phyloP scores from a whole-genome alignment of 2,888 invertebrate species.

The Oligia fasciuncula region DNA sequence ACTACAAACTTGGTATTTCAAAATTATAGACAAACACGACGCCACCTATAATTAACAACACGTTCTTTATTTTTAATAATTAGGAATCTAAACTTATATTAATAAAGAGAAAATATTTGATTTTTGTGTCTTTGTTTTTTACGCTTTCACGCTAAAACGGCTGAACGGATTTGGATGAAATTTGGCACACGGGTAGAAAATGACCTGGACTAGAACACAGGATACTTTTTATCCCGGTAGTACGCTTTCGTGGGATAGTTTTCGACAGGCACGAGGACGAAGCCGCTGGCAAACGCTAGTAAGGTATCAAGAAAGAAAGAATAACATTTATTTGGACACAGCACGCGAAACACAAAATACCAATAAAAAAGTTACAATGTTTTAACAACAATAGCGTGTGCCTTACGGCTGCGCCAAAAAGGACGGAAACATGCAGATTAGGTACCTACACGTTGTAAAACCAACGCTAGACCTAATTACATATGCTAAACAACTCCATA shows the following conservation, averaged over 20 bases:
- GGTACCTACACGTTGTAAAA: neutral
- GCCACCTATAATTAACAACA: neutral
- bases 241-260: neutral
- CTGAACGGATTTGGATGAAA: neutral
- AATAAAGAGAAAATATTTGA: no score
- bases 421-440: neutral
- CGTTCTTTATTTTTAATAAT: no score
- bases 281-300: neutral
- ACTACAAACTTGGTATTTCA: neutral
- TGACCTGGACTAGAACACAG: neutral
- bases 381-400: neutral
- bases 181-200: neutral
- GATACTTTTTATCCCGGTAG: neutral
- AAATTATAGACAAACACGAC: neutral
- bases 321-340: neutral
- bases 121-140: neutral
- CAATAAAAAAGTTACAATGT: neutral
- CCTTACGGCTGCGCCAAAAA: neutral
- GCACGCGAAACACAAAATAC: neutral
- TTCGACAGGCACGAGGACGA: neutral
- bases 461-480: neutral
- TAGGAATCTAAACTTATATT: no score
- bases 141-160: neutral
- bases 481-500: slow-evolving; percentile 1
- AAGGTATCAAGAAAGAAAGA: neutral